Conservation (phyloP, 1,140 invertebrate species). For the Formica selysi region DNA sequence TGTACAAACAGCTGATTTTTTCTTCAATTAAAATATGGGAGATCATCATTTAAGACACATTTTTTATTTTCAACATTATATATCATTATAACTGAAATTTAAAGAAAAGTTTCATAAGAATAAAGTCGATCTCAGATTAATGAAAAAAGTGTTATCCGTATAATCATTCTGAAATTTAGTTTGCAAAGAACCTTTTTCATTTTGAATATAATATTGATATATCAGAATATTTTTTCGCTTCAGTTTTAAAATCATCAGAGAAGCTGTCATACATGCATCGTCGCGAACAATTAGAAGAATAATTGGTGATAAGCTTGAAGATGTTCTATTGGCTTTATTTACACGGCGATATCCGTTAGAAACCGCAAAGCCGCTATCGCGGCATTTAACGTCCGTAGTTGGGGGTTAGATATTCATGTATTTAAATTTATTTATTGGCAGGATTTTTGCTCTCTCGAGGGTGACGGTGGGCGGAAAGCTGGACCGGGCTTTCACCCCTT, state of each 20-base stretch:
- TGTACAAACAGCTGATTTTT: background rate
- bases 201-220: background rate
- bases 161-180: background rate
- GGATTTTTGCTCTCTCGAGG: constrained; percentile 79
- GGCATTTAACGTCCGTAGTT: constrained; percentile 41
- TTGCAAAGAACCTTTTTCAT: background rate
- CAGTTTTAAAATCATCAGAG: background rate
- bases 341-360: constrained; percentile 61
- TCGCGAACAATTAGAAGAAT: constrained; percentile 9
- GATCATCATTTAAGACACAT: background rate
- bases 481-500: constrained; percentile 25
- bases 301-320: background rate
- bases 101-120: background rate
- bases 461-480: constrained; percentile 65
- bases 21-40: background rate
- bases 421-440: constrained; percentile 86
- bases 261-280: background rate
- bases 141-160: background rate
- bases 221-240: background rate
- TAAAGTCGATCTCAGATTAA: background rate
- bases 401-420: constrained; percentile 84
- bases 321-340: constrained; percentile 32
- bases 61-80: background rate
- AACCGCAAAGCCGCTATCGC: constrained; percentile 66
- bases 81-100: background rate